Percentiles rank a stretch among this genome's conserved stretches.
These are phyloP conservation scores for Chlorospingus semifuscus DNA, from an alignment of 2,797 vertebrate species.

Conservation along the genomic window DNA sequence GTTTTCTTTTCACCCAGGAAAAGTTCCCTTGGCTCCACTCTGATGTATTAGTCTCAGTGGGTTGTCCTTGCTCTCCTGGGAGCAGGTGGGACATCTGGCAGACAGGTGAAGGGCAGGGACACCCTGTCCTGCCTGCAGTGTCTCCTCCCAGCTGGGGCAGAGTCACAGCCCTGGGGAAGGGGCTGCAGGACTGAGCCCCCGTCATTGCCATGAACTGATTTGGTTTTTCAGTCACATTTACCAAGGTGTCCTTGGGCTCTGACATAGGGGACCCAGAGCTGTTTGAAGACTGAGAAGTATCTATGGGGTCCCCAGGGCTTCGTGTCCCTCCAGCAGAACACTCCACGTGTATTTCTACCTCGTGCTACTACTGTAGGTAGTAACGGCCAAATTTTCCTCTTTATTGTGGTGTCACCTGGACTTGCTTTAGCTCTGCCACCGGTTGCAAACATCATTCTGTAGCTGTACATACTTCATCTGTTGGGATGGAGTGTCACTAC, in stretches of 20 bases:
- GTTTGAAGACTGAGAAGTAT: background rate
- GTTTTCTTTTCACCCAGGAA: background rate
- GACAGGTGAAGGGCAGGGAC: background rate
- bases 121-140: background rate
- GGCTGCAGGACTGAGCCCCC: background rate
- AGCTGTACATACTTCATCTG: slow-evolving; percentile 65
- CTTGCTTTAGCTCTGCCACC: slow-evolving; percentile 58
- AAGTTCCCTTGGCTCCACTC: background rate
- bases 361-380: slow-evolving; percentile 74
- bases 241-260: background rate
- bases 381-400: slow-evolving; percentile 26
- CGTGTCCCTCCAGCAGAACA: slow-evolving; percentile 71
- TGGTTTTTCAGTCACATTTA: slow-evolving; percentile 9
- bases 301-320: slow-evolving; percentile 65
- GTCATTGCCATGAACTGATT: background rate
- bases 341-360: slow-evolving; percentile 88
- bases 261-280: background rate
- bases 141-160: background rate
- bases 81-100: background rate
- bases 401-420: slow-evolving; percentile 47
- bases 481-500: slow-evolving; percentile 69
- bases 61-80: background rate
- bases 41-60: background rate
- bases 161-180: background rate
- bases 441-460: slow-evolving; percentile 52